Base-by-base conservation (phyloP, 2,797 vertebrate species). In the Diplodus puntazzo region DNA sequence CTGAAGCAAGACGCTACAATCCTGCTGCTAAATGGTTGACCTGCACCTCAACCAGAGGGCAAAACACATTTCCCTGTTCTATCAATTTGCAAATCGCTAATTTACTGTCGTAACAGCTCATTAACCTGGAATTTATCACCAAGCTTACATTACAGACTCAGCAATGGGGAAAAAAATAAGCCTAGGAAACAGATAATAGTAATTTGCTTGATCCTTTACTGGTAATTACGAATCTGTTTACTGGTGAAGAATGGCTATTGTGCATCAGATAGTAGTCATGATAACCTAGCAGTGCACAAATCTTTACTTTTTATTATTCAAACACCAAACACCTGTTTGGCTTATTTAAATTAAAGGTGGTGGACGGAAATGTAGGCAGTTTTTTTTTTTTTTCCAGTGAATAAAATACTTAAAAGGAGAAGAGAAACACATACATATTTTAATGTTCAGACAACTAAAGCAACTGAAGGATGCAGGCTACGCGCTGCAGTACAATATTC, bases 91-190 rank as follows among this genome's bases (percentile, higher is more conserved):
- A 74, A 64, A 82, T 72, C 21, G 11, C 59, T 76, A 78, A 74
- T 84, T 79, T 49, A 78, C 65, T 60, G 21, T n/a, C 62, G 57
- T 5, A 81, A 61, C 74, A 65, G 70, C 70, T 79, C 73, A 87
- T 81, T 81, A 86, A 86, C 72, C 66, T 75, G 70, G 42, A 70
- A 80, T 80, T 60, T 50, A 87, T 85, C 75, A 60, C 69, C 60
- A 39, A 54, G 62, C 73, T 67, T 58, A 0, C 77, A 81, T 82
- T 80, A 68, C 48, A 61, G 75, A 69, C 52, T 63, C 20, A 0
- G 49, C 66, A 54, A 79, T 62, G 54, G 8, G 39, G 23, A 73
- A 74, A 20, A 59, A 73, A 76, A 64, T 52, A 70, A 70, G 61
- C 62, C 14, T 48, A 71, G 68, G 69, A 82, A 72, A 77, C 39